Conservation (phyloP, 35 echinoderm and acorn worm species). For the Heliocidaris erythrogramma region DNA sequence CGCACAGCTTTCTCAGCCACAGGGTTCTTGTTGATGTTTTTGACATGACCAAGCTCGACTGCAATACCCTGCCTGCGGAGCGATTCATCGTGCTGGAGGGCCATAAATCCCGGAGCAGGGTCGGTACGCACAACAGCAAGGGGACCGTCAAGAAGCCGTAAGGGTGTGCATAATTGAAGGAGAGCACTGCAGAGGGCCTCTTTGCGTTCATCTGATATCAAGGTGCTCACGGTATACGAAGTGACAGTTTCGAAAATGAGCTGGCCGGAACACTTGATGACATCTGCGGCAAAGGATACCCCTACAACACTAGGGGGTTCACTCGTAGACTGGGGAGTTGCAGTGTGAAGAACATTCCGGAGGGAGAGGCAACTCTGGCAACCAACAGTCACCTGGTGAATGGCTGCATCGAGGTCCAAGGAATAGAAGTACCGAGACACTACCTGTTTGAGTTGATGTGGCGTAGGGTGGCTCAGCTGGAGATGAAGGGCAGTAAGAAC, state of each 20-base stretch:
- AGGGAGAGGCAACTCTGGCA: constrained; percentile 65
- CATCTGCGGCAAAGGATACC: constrained; percentile 66
- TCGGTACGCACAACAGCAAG: no score
- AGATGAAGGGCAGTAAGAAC: constrained; percentile 68
- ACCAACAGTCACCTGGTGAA: constrained; percentile 44
- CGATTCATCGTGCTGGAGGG: no score
- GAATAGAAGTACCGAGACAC: no score
- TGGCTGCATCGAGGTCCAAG: no score
- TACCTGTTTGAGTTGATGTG: no score
- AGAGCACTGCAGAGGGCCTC: constrained; percentile 52
- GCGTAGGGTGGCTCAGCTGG: constrained; percentile 66
- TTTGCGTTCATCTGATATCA: constrained; percentile 52
- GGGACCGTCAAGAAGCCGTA: constrained; percentile 66
- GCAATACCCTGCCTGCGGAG: no score
- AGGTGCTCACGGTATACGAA: constrained; percentile 12
- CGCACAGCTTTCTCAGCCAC: no score
- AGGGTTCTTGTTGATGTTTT: no score
- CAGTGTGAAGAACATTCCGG: constrained; percentile 21
- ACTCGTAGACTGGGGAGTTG: constrained; percentile 38
- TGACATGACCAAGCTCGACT: no score
- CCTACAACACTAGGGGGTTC: constrained; percentile 57
- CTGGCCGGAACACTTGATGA: constrained; percentile 64
- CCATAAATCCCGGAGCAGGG: no score
- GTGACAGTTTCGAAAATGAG: constrained; percentile 66
- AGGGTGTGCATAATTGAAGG: constrained; percentile 32